Evolutionary conservation across 2,888 invertebrate species (phyloP), one percentile per base, ranked within the genome.

Genomic region (Drosophila nigritarsus): DNA sequence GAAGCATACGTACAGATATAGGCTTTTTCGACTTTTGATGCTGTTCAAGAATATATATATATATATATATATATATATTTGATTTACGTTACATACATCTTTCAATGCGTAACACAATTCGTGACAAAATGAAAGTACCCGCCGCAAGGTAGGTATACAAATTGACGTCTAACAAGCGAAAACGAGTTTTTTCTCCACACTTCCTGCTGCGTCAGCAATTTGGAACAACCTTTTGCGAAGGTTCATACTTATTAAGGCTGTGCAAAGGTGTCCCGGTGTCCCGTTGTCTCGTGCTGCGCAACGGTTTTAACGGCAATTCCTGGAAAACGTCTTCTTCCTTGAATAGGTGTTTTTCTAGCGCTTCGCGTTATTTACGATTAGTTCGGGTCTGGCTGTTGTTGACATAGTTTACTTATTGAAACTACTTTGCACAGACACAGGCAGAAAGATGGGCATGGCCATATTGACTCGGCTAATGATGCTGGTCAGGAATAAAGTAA

Each of bases 241-340:
- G 66, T 50, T 65, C 59, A 61, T 59, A 61, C 63, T 40, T 49
- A 38, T 32, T 36, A 61, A 72, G 77, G 73, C 63, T 65, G 59
- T 74, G 32, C 61, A 62, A 77, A 68, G 70, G 69, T 75, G 65
- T 72, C 70, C 72, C 58, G 70, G 69, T 75, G 65, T 72, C 70
- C 72, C 58, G 67, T 69, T 65, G 73, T 72, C 78, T 67, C 88
- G 75, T 72, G 88, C 83, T 89, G 88, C 63, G 90, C 82, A 73
- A 81, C 67, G 62, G 53, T 65, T 70, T 60, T 27, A 55, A 38
- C 59, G 45, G 54, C 40, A 77, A 60, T 83, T 83, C 81, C 55
- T 53, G 65, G 80, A 78, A 83, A 40, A 38, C 30, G 48, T 42
- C 53, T 24, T 63, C 62, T 65, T 71, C 56, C 58, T 66, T 79